Evolutionary conservation across 2,797 vertebrate genomes (phyloP).

Genomic region (Sphaeramia orbicularis): DNA sequence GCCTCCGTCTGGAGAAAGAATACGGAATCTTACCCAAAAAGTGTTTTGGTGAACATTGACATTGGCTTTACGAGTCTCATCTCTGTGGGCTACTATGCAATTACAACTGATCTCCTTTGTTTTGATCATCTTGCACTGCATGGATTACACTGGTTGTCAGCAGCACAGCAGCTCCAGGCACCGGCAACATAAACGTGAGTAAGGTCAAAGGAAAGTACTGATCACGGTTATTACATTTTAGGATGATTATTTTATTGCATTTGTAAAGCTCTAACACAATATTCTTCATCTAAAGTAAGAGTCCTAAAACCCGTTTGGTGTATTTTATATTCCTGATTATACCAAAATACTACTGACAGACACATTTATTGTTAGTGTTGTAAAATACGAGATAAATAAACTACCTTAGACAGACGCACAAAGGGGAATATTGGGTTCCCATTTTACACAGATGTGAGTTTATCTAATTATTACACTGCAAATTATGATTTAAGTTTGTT

Average conservation of each 20-base stretch:
- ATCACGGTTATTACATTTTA: background rate
- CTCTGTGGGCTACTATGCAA: constrained; percentile 98
- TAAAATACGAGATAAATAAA: constrained; percentile 11
- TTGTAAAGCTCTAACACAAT: background rate
- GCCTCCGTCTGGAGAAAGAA: constrained; percentile 53
- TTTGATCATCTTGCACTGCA: constrained; percentile 99
- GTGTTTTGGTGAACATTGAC: constrained; percentile 82
- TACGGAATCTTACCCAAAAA: constrained; percentile 60
- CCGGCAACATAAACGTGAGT: constrained; percentile 98
- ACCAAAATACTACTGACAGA: background rate
- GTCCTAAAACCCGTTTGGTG: background rate
- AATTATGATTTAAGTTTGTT: background rate
- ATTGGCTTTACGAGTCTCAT: constrained; percentile 87
- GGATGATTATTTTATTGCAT: no score
- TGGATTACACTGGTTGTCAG: constrained; percentile 98
- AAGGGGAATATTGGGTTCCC: no score
- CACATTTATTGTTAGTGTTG: background rate
- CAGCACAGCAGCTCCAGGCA: constrained; percentile 94
- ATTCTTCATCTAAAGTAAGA: background rate
- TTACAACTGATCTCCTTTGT: constrained; percentile 98
- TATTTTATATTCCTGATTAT: background rate
- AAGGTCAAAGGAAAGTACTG: constrained; percentile 20
- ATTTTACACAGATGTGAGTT: background rate
- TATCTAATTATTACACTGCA: background rate
- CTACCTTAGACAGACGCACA: background rate